A percentile compares a stretch with the other conserved stretches of the same genome.
phyloP scores from a whole-genome alignment of 2,113 vertebrate genomes.

The Phrynosoma platyrhinos region DNA sequence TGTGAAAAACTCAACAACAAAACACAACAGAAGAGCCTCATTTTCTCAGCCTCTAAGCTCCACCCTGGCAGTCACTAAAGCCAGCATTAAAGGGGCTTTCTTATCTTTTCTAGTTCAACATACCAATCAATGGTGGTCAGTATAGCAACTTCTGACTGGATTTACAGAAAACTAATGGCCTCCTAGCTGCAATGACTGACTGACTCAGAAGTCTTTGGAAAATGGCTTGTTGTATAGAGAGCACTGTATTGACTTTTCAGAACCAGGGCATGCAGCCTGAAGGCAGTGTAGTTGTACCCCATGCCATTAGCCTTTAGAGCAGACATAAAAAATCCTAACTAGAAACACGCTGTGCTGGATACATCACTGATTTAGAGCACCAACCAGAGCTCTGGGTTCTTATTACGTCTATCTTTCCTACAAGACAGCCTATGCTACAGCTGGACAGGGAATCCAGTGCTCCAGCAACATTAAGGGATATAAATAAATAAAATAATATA shows the following conservation, averaged over 20 bases:
- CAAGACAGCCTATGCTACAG: background rate
- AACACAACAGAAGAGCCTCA: background rate
- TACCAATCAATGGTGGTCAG: background rate
- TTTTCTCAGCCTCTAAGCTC: background rate
- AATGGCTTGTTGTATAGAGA: background rate
- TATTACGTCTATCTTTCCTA: background rate
- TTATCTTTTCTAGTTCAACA: slow-evolving; percentile 1
- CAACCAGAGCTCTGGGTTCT: no score
- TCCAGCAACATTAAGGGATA: background rate
- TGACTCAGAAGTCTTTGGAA: background rate
- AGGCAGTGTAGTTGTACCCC: background rate
- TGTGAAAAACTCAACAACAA: background rate
- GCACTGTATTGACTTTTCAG: background rate
- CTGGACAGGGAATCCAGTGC: background rate
- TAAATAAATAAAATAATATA: no score
- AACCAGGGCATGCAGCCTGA: background rate
- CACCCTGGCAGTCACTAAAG: background rate
- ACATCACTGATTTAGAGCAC: background rate
- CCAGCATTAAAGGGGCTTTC: background rate
- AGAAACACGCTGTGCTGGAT: background rate
- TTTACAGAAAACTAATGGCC: background rate
- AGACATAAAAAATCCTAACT: background rate
- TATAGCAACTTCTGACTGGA: background rate
- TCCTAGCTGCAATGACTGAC: background rate
- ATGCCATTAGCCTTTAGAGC: background rate